Conservation (phyloP, 2,797 vertebrate species). For the Adrianichthys oophorus region DNA sequence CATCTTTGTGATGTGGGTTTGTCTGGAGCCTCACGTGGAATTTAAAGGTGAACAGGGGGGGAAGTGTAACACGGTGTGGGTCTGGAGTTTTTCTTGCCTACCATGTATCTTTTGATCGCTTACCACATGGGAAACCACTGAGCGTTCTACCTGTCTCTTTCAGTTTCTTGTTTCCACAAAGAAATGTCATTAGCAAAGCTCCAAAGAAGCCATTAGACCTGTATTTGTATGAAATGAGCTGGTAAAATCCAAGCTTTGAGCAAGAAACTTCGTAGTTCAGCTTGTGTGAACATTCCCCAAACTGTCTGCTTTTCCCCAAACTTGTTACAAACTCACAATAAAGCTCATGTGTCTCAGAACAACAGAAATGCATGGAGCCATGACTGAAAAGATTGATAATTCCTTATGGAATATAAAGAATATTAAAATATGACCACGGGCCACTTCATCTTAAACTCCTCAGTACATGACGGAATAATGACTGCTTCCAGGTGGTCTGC, state of each 20-base stretch:
- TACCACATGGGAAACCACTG: slow-evolving; percentile 31
- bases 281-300: slow-evolving; percentile 4
- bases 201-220: slow-evolving; percentile 47
- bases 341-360: too few relatives aligned
- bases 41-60: slow-evolving; percentile 23
- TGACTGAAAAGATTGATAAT: too few relatives aligned
- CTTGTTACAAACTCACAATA: too few relatives aligned
- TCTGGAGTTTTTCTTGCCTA: slow-evolving; percentile 34
- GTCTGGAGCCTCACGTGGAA: slow-evolving; percentile 24
- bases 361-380: too few relatives aligned
- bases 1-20: slow-evolving; percentile 32
- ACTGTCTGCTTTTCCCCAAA: slow-evolving; percentile 18
- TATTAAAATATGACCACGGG: not conserved
- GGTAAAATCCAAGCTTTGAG: slow-evolving; percentile 33
- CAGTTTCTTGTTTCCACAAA: slow-evolving; percentile 20
- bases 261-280: slow-evolving; percentile 24
- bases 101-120: slow-evolving; percentile 40
- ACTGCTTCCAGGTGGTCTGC: slow-evolving; percentile 53
- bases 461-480: slow-evolving; percentile 31
- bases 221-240: slow-evolving; percentile 60
- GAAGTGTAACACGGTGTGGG: slow-evolving; percentile 27
- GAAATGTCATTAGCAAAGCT: slow-evolving; percentile 32
- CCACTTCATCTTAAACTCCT: slow-evolving; percentile 7
- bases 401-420: too few relatives aligned
- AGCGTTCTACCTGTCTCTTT: slow-evolving; percentile 46